Evolutionary conservation across 2,797 vertebrate species (phyloP).

Genomic region (Lateolabrax maculatus): DNA sequence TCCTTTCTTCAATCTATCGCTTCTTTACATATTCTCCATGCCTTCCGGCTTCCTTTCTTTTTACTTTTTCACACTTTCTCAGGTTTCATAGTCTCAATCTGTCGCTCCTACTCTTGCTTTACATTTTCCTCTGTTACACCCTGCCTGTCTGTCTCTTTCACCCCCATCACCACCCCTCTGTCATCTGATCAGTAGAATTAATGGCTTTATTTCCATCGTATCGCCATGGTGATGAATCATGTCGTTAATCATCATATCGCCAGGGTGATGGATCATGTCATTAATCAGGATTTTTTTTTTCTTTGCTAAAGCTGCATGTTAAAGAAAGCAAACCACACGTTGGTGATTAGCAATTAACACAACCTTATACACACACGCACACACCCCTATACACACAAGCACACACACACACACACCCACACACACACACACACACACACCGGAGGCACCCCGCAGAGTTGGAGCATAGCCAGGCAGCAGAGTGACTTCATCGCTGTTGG

Average conservation of each 20-base stretch:
- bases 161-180: constrained; percentile 53
- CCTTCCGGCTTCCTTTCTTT: not conserved
- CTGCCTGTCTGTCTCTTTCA: constrained; percentile 51
- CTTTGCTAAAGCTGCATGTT: constrained; percentile 62
- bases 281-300: constrained; percentile 73
- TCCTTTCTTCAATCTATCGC: constrained; percentile 34
- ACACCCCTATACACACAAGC: constrained; percentile 11
- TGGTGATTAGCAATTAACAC: constrained; percentile 80
- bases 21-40: constrained; percentile 20
- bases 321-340: constrained; percentile 72
- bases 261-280: constrained; percentile 78
- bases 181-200: constrained; percentile 82
- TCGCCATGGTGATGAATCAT: constrained; percentile 82
- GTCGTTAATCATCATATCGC: constrained; percentile 84
- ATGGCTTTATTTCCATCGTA: constrained; percentile 85
- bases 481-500: constrained; percentile 70
- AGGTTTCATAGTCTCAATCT: not conserved
- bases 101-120: constrained; percentile 26
- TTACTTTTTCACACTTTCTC: constrained; percentile 6
- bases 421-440: constrained; percentile 35
- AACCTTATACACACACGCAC: constrained; percentile 18
- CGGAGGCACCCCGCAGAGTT: constrained; percentile 62
- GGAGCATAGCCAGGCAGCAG: constrained; percentile 64
- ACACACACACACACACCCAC: constrained; percentile 28
- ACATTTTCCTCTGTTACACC: constrained; percentile 35